A percentile compares a stretch with the other conserved stretches of the same genome.
Conservation (phyloP, 2,888 invertebrate genomes). For the Drosophila parthenogenetica region DNA sequence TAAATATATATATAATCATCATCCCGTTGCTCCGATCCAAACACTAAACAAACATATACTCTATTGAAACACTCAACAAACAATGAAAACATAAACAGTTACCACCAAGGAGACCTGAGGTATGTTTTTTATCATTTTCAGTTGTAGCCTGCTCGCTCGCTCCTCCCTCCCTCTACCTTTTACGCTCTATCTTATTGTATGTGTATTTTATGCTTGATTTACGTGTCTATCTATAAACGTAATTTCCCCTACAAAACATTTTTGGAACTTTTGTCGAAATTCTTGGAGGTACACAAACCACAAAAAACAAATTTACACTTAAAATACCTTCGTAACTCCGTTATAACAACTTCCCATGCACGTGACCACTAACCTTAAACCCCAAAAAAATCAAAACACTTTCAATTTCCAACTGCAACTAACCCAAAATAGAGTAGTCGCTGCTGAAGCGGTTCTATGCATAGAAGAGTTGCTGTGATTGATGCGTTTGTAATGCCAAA, state of each 20-base stretch:
- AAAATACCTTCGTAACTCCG: slow-evolving; percentile 35
- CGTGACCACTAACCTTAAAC: slow-evolving; percentile 63
- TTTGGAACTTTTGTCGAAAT: slow-evolving; percentile 62
- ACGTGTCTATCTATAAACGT: slow-evolving; percentile 52
- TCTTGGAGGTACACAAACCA: slow-evolving; percentile 66
- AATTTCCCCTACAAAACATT: slow-evolving; percentile 11
- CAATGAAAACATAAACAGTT: slow-evolving; percentile 86
- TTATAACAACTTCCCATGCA: slow-evolving; percentile 55
- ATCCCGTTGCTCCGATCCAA: slow-evolving; percentile 63
- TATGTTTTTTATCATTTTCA: slow-evolving; percentile 86
- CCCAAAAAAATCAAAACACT: slow-evolving; percentile 36
- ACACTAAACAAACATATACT: slow-evolving; percentile 40
- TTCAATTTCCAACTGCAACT: slow-evolving; percentile 56
- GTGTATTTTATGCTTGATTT: slow-evolving; percentile 61
- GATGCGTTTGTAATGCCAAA: slow-evolving; percentile 71
- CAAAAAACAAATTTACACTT: slow-evolving; percentile 31
- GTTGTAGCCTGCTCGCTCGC: slow-evolving; percentile 70
- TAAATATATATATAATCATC: slow-evolving; percentile 46
- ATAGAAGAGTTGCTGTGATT: slow-evolving; percentile 54
- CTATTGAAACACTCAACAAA: slow-evolving; percentile 32
- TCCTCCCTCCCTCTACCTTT: slow-evolving; percentile 32
- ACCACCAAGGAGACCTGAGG: slow-evolving; percentile 96
- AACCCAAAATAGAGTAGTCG: slow-evolving; percentile 29
- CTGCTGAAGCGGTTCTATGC: slow-evolving; percentile 26
- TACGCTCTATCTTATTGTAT: slow-evolving; percentile 28